phyloP scores from a whole-genome alignment of 2,888 invertebrate genomes.

The Polyploca ridens region DNA sequence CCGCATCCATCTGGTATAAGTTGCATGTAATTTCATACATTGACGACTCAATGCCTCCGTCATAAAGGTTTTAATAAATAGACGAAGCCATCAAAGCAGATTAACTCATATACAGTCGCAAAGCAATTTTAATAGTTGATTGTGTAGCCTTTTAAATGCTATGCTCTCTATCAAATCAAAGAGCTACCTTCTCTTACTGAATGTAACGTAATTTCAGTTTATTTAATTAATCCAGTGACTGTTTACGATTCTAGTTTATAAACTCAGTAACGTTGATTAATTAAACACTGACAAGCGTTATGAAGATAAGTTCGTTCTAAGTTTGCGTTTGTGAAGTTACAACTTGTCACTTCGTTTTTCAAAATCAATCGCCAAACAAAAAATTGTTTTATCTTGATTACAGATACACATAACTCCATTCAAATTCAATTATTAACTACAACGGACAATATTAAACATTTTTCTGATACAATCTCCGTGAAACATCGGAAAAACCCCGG shows the following conservation, averaged over 20 bases:
- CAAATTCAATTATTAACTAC: too few relatives aligned
- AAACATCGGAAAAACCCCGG: too few relatives aligned
- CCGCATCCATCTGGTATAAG: neutral
- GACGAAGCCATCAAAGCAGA: neutral
- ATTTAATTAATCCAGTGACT: neutral
- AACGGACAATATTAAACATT: too few relatives aligned
- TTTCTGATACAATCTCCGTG: too few relatives aligned
- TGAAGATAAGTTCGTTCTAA: neutral
- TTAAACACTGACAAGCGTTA: conserved; percentile 1
- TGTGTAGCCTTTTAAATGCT: neutral
- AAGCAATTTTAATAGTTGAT: neutral
- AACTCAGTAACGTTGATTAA: neutral
- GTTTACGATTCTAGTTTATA: neutral
- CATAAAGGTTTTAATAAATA: neutral
- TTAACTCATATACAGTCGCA: neutral
- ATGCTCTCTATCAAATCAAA: neutral
- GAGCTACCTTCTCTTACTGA: neutral
- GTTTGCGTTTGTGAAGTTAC: too few relatives aligned
- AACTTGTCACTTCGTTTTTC: too few relatives aligned
- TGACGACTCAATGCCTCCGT: neutral
- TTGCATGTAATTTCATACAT: neutral
- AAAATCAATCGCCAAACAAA: too few relatives aligned
- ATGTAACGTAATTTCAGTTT: neutral
- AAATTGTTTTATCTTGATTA: too few relatives aligned
- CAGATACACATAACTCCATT: too few relatives aligned